Base-by-base conservation (phyloP, 2,888 invertebrate genomes). In the Acronicta psi region DNA sequence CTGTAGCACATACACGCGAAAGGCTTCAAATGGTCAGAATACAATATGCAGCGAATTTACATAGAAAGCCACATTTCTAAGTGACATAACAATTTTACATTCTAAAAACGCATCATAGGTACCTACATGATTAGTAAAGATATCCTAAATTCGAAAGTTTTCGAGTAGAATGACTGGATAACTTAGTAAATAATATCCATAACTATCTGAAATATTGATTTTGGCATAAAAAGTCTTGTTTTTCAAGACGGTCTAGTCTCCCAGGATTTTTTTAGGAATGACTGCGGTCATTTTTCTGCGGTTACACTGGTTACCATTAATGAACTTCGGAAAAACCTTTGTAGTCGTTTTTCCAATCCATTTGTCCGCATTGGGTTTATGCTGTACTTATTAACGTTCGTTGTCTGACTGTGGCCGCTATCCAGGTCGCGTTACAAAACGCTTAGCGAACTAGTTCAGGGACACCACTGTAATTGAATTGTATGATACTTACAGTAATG, bases 381-480 rank as follows among this genome's bases (percentile, higher is more conserved):
- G 17, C 36, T 52, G 47, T 55, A 41, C 50, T 53, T 50, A 29
- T 11, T 29, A 10, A 42, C 56, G 37, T 46, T 59, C 40, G 60
- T 49, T 51, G 73, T 77, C 81, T 79, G 77, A 82, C 79, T 81
- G 79, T 82, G 80, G 81, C 85, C 80, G 73, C 76, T 87, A 88
- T 87, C 83, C 88, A 89, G 90, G 90, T 85, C 91, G 85, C 80
- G 81, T 91, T 92, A 87, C 90, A 87, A 90, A 90, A 91, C 84
- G 75, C 80, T 83, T 74, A 84, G 81, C 82, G 69, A 93, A 89
- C 88, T 91, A 86, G 92, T 90, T 92, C 92, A 93, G 86, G 91
- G 92, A 86, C 90, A 83, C 69, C 75, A 80, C 80, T 72, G 83
- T 90, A 89, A 91, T 90, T 88, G 78, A 83, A 85, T 91, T 89